These are phyloP conservation scores for Crocidura indochinensis DNA, from an alignment of 2,797 vertebrate species.

Conservation along the genomic window DNA sequence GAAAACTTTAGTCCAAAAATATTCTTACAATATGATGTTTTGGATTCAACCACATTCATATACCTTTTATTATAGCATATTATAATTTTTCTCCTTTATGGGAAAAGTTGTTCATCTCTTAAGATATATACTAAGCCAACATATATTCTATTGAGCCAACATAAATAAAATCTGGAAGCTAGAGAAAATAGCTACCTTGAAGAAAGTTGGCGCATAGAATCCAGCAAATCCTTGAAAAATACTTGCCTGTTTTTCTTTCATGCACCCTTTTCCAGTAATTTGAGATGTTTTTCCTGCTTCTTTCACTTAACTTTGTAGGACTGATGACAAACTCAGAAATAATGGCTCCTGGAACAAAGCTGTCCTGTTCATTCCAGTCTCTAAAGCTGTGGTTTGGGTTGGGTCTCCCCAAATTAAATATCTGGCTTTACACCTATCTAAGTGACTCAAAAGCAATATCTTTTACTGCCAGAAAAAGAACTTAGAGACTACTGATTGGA, in stretches of 20 bases:
- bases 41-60: neutral
- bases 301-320: neutral
- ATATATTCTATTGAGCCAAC: slow-evolving; percentile 85
- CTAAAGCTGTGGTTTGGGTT: neutral
- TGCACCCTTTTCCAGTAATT: neutral
- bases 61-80: neutral
- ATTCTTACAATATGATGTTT: neutral
- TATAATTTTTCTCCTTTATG: neutral
- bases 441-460: neutral
- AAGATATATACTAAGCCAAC: neutral
- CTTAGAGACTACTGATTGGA: neutral
- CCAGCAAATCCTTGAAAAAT: slow-evolving; percentile 77
- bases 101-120: neutral
- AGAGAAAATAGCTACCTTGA: slow-evolving; percentile 84
- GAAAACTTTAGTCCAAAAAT: slow-evolving; percentile 77
- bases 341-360: neutral
- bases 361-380: neutral
- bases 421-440: neutral
- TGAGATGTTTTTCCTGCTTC: neutral
- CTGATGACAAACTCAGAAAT: neutral
- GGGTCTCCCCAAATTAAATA: neutral
- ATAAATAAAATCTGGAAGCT: slow-evolving; percentile 88
- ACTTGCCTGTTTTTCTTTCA: slow-evolving; percentile 51
- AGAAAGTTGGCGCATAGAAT: slow-evolving; percentile 86
- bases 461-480: slow-evolving; percentile 9